A percentile compares a stretch with the other conserved stretches of the same genome.
phyloP scores from a whole-genome alignment of 2,888 invertebrate genomes.

The Blastobasis adustella region DNA sequence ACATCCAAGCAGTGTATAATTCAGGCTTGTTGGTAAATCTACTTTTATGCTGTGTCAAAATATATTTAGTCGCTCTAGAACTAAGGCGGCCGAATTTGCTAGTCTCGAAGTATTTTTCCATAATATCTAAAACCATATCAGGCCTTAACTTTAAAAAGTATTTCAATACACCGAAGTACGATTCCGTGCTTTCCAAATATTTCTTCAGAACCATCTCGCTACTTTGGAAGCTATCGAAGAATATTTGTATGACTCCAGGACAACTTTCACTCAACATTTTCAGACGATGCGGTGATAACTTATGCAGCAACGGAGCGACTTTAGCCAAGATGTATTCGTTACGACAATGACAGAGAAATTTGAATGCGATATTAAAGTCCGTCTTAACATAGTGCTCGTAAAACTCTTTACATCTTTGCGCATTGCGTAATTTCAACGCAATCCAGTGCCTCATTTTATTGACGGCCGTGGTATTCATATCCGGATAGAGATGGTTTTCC shows the following conservation, averaged over 20 bases:
- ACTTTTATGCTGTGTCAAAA: constrained; percentile 18
- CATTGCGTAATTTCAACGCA: constrained; percentile 27
- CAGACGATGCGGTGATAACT: constrained; percentile 32
- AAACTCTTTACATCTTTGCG: constrained; percentile 33
- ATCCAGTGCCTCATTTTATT: constrained; percentile 44
- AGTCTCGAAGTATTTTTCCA: constrained; percentile 19
- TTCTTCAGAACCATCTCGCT: constrained; percentile 18
- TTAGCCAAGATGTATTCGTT: constrained; percentile 27
- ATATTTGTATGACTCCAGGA: constrained; percentile 32
- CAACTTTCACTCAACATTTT: constrained; percentile 38
- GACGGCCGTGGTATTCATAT: constrained; percentile 43
- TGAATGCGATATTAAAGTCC: constrained; percentile 29
- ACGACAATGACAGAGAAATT: constrained; percentile 34
- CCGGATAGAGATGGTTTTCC: constrained; percentile 37
- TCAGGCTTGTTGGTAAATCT: constrained; percentile 22
- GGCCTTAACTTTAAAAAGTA: constrained; percentile 32
- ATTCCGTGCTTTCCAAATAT: constrained; percentile 22
- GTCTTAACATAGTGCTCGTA: constrained; percentile 34
- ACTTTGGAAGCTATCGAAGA: constrained; percentile 29
- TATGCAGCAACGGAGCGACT: constrained; percentile 25
- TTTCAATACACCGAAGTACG: constrained; percentile 31
- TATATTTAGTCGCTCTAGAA: constrained; percentile 16
- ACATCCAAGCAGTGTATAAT: constrained; percentile 20
- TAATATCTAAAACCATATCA: constrained; percentile 19
- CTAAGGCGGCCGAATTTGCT: constrained; percentile 12